Conservation (phyloP, 2,888 invertebrate species). For the Pristionchus arcanus region DNA sequence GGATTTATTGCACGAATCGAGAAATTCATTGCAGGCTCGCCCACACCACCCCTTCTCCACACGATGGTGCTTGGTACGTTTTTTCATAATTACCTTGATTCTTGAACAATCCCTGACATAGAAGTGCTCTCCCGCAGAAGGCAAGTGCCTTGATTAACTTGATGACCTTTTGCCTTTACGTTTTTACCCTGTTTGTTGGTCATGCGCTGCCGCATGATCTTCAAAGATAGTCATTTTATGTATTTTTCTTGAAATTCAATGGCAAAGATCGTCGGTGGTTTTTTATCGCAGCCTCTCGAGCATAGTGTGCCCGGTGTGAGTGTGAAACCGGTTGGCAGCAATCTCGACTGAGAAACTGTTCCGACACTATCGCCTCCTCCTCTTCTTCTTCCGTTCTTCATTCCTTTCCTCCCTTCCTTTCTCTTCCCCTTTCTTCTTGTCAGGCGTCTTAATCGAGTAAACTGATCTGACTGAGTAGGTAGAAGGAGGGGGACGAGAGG, state of each 20-base stretch:
- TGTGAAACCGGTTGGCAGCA: conserved; percentile 6
- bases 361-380: background rate
- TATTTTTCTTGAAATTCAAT: background rate
- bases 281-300: background rate
- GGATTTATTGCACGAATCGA: background rate
- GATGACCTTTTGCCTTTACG: no score
- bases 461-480: conserved; percentile 39
- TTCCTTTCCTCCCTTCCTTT: conserved; percentile 1
- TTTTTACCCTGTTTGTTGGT: no score
- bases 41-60: background rate
- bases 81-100: no score
- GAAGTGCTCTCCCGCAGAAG: no score
- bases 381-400: background rate
- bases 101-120: no score
- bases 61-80: conserved; percentile 47
- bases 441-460: conserved; percentile 52
- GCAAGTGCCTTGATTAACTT: no score
- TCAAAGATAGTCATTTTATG: background rate
- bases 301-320: no score
- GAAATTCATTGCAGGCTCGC: background rate
- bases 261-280: conserved; percentile 1
- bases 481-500: background rate
- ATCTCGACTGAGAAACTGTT: conserved; percentile 9
- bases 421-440: background rate
- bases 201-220: background rate